Base-by-base conservation (phyloP, 2,797 vertebrate genomes). In the Chrysocyon brachyurus region DNA sequence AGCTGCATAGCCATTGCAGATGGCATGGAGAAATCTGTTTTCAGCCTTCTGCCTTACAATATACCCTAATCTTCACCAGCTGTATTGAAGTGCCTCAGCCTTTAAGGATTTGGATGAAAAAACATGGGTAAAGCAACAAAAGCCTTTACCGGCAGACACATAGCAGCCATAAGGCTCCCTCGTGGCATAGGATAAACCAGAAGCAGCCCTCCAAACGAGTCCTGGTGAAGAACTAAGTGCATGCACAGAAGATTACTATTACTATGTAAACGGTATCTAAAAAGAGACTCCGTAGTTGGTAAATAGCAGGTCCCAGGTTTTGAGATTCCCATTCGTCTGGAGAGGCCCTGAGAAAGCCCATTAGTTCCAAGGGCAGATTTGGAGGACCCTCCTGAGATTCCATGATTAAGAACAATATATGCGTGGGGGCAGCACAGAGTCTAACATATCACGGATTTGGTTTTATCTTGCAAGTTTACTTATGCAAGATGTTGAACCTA, bases 71-170 rank as follows among this genome's bases (percentile, higher is more conserved):
- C 73, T 66, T 94, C 70, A 88, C 95, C 97, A 97, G 97, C 95
- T 98, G 96, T 68, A 59, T 54, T 36, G 36, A 94, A 91, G 93
- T 96, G 85, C 68, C 75, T 97, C 52, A 46, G 33, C 33, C 54
- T 94, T 96, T 94, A 94, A 97, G 81, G 96, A 93, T 94, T 87
- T 85, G 96, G 92, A 96, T 96, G 97, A 97, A 97, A 97, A 92
- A 97, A 97, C 73, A 77, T 82, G 87, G 88, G 68, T 87, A 72
- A 89, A 78, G 86, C 46, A 92, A 75, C 52, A 70, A 83, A 83
- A 97, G 73, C 95, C 70, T 72, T 96, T 82, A 78, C 82, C 40
- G 21, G 78, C 46, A 97, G 54, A 95, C 56, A 24, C 22, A 57
- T 70, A 87, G 12, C 22, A 81, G 83, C 49, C 94, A 61, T 56